Evolutionary conservation across 92 coral and sea anemone genomes (phyloP), one percentile per base, ranked within the genome.

Genomic region (Paragorgia papillata): DNA sequence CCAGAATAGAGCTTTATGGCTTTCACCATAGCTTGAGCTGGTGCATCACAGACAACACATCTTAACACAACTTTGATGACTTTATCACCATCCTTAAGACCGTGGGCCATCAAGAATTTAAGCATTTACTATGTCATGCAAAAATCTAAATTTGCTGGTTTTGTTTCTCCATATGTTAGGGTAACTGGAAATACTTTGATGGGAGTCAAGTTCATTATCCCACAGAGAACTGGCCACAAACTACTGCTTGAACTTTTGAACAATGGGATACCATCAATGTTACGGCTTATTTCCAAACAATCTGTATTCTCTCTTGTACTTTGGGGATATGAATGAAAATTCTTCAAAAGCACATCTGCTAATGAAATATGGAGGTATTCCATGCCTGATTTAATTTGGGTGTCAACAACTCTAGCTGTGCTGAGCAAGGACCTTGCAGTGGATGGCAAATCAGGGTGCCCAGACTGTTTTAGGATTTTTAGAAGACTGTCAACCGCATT

Each of bases 201-300:
- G 58, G 58, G 58, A 51, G 58, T 17, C 58, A 51, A 17, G 58
- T 51, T 51, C 58, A 51, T 51, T 5, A 51, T 51, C 4, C 58
- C 26, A 51, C n/a, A n/a, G n/a, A n/a, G n/a, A n/a, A n/a, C n/a
- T n/a, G n/a, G n/a, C n/a, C n/a, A n/a, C n/a, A n/a, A 51, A 17
- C 21, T 51, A 22, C 21, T 51, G 26, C 19, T 51, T 3, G 58
- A 51, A 51, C 58, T 51, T 51, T 51, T 51, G 58, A 51, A 51
- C 26, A 51, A 51, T 5, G 58, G 58, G 4, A 51, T 17, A 17
- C 58, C 58, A 51, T 51, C 58, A 22, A 51, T 51, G 26, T 51
- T 51, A 17, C 6, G 3, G 20, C 21, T 17, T 17, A 51, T 51
- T 51, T 51, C 58, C 26, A 51, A 22, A 51, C 19, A 51, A 22